Evolutionary conservation across 2,888 invertebrate genomes (phyloP), one percentile per base, ranked within the genome.

Genomic region (Odontocolon sp.): DNA sequence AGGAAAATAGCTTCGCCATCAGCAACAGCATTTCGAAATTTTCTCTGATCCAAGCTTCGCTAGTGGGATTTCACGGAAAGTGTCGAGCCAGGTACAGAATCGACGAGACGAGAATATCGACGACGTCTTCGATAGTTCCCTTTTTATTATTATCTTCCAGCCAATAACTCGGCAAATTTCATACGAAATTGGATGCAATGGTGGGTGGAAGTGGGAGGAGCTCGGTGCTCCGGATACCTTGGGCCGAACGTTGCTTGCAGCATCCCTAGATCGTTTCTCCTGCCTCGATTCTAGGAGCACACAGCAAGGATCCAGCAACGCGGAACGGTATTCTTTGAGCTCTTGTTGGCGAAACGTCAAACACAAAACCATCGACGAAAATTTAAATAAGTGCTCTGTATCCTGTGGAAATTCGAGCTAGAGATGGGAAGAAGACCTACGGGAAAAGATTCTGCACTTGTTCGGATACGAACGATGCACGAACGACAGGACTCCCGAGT

Each of bases 151-250:
- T 79, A 82, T 74, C 77, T 78, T 78, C 78, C 16, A 79, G 74
- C 79, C 83, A 82, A 83, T 83, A 82, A 82, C 81, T 80, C 81
- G 79, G 80, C 66, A 78, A 83, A 83, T 82, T 82, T 82, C 80
- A 79, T 79, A 74, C 76, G 69, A 80, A 82, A 83, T 81, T 82
- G 81, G 81, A 80, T 80, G 81, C 80, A 79, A 77, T 72, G 64
- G 42, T 73, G 47, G 54, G 59, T 57, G 59, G 63, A 69, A 73
- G 72, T 57, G 45, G 56, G 75, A 38, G 42, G 47, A 64, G 66
- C 9, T n/a, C 16, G 31, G 47, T 42, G 66, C 16, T 56, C 42
- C 50, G 36, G 61, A 67, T 77, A 63, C 73, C 67, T 38, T 45
- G n/a, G 68, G 68, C 68, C 50, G 47, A 42, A 42, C 67, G 56